Evolutionary conservation across 2,888 invertebrate species (phyloP).

Genomic region (Rhagonycha fulva): DNA sequence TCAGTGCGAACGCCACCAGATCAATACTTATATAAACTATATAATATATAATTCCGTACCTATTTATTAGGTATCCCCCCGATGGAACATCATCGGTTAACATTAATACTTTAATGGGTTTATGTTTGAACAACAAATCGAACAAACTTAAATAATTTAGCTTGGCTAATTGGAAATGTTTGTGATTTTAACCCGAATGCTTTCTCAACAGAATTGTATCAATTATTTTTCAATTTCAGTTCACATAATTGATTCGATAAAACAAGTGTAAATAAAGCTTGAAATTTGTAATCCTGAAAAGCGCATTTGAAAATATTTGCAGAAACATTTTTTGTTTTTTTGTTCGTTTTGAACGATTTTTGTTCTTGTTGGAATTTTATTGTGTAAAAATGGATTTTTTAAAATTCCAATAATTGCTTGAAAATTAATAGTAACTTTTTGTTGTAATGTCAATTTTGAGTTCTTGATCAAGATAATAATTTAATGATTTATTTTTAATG

Average conservation of each 20-base stretch:
- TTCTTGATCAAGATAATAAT: not conserved
- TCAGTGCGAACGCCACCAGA: slow-evolving; percentile 22
- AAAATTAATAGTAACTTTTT: too few species aligned
- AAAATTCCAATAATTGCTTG: too few species aligned
- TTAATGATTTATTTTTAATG: not conserved
- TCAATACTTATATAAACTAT: slow-evolving; percentile 30
- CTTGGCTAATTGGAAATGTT: not conserved
- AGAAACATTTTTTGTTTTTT: too few species aligned
- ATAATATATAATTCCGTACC: slow-evolving; percentile 6
- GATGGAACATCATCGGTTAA: slow-evolving; percentile 14
- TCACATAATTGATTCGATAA: not conserved
- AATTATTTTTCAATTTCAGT: not conserved
- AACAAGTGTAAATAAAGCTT: not conserved
- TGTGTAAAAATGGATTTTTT: not conserved
- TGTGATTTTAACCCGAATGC: not conserved
- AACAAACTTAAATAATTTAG: not conserved
- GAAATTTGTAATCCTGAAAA: not conserved
- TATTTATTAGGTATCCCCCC: slow-evolving; percentile 20
- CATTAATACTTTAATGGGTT: slow-evolving; percentile 30
- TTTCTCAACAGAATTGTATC: not conserved
- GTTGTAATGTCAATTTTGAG: not conserved
- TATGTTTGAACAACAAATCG: slow-evolving; percentile 22
- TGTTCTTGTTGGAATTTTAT: not conserved
- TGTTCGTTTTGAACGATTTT: too few species aligned
- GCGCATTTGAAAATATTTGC: not conserved